Percentiles rank a stretch among this genome's conserved stretches.
Conservation (phyloP, 2,888 invertebrate species). For the Spialia ferax region DNA sequence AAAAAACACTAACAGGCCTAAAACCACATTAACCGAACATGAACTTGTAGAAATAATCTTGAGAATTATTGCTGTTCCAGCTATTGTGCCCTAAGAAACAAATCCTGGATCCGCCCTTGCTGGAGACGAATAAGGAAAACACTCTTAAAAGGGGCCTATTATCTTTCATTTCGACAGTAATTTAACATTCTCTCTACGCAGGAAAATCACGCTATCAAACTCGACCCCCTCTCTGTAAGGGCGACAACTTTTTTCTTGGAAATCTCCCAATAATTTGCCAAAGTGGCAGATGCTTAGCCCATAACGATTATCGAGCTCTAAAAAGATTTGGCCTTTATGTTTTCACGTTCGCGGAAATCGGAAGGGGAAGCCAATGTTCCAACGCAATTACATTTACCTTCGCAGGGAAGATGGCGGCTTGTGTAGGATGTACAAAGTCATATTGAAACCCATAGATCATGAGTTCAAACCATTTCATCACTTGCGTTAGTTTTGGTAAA, state of each 20-base stretch:
- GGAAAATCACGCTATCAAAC: slow-evolving; percentile 84
- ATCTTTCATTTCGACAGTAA: slow-evolving; percentile 85
- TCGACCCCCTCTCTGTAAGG: slow-evolving; percentile 71
- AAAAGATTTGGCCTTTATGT: slow-evolving; percentile 65
- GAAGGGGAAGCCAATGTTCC: slow-evolving; percentile 43
- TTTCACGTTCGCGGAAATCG: slow-evolving; percentile 50
- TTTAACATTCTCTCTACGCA: slow-evolving; percentile 82
- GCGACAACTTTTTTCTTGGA: slow-evolving; percentile 81
- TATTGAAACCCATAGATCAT: background rate
- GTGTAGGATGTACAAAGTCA: background rate
- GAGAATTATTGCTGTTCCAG: no score
- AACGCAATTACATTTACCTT: slow-evolving; percentile 33
- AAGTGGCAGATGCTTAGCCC: slow-evolving; percentile 83
- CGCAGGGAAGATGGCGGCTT: background rate
- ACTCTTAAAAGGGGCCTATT: slow-evolving; percentile 82
- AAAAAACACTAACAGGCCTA: no score
- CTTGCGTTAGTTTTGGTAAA: no score
- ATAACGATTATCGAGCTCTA: slow-evolving; percentile 81
- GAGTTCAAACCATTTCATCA: no score
- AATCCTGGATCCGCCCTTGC: no score
- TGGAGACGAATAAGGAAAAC: no score
- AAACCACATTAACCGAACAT: no score
- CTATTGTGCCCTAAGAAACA: no score
- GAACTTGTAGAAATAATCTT: no score
- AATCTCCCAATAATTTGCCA: slow-evolving; percentile 85